Conservation (phyloP, 2,113 vertebrate species). For the Leptobrachium leishanense region DNA sequence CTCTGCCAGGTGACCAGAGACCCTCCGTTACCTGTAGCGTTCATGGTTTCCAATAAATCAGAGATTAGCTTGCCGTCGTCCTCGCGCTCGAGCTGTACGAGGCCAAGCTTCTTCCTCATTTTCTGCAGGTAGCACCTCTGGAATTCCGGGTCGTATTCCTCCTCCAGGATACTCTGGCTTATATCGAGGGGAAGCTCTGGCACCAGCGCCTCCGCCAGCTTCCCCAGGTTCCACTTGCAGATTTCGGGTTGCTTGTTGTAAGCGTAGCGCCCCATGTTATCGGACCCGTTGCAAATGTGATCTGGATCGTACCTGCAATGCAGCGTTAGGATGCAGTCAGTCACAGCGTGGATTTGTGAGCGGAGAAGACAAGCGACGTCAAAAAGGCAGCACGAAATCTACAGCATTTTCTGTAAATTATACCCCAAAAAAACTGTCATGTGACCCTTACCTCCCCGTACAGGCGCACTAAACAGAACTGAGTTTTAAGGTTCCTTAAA, state of each 20-base stretch:
- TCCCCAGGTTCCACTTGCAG: conserved; percentile 92
- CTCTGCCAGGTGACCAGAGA: too few species aligned
- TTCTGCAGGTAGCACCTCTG: conserved; percentile 80
- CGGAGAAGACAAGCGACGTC: too few species aligned
- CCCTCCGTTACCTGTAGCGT: conserved; percentile 75
- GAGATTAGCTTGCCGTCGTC: conserved; percentile 81
- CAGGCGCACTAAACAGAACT: too few species aligned
- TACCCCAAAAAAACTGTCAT: too few species aligned
- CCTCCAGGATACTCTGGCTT: conserved; percentile 72
- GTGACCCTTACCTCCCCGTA: too few species aligned
- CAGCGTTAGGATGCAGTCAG: background rate
- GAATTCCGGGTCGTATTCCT: conserved; percentile 80
- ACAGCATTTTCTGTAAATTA: too few species aligned
- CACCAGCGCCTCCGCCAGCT: conserved; percentile 85
- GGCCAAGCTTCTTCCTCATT: conserved; percentile 92
- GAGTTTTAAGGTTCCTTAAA: too few species aligned
- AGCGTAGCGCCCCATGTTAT: conserved; percentile 85
- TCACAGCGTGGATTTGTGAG: too few species aligned
- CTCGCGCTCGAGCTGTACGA: conserved; percentile 73
- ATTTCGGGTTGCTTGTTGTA: conserved; percentile 89
- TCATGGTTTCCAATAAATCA: conserved; percentile 88
- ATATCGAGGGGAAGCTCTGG: conserved; percentile 81
- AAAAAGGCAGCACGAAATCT: too few species aligned
- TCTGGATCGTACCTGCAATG: conserved; percentile 87
- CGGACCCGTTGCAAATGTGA: conserved; percentile 90